These are phyloP conservation scores for Shinisaurus crocodilurus DNA, from an alignment of 2,113 vertebrate genomes.

Conservation along the genomic window DNA sequence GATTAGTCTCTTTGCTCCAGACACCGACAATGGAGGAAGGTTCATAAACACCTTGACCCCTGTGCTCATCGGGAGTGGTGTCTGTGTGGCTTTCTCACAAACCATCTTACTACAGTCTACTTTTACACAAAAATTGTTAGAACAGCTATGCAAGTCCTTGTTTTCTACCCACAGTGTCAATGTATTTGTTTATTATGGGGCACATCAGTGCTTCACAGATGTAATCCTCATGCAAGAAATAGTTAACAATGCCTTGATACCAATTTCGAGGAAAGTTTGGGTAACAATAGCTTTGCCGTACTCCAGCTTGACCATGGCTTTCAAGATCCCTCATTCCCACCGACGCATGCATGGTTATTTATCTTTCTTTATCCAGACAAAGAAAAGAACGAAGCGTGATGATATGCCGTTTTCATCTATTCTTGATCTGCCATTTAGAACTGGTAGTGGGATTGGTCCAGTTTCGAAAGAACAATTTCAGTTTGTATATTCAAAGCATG, in stretches of 20 bases:
- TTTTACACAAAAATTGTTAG: accelerated
- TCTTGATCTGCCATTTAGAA: too few species aligned
- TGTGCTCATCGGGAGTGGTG: background rate
- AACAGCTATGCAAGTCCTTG: background rate
- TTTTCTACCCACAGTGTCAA: background rate
- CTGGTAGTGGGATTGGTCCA: too few species aligned
- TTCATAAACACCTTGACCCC: background rate
- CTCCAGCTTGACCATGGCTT: background rate
- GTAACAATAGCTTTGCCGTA: background rate
- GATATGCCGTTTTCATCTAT: background rate
- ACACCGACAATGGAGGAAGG: background rate
- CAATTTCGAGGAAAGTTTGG: background rate
- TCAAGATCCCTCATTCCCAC: background rate
- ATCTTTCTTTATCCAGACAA: background rate
- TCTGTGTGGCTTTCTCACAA: background rate
- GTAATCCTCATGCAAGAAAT: accelerated
- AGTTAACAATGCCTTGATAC: too few species aligned
- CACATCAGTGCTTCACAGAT: background rate
- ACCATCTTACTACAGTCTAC: background rate
- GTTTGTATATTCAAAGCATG: background rate
- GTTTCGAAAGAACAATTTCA: background rate
- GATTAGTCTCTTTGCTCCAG: background rate
- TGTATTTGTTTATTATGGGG: background rate
- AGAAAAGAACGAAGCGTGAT: background rate
- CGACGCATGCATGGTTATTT: background rate